Percentiles rank a stretch among this genome's conserved stretches.
phyloP scores from a whole-genome alignment of 2,113 vertebrate species.

The Hypanus sabinus region DNA sequence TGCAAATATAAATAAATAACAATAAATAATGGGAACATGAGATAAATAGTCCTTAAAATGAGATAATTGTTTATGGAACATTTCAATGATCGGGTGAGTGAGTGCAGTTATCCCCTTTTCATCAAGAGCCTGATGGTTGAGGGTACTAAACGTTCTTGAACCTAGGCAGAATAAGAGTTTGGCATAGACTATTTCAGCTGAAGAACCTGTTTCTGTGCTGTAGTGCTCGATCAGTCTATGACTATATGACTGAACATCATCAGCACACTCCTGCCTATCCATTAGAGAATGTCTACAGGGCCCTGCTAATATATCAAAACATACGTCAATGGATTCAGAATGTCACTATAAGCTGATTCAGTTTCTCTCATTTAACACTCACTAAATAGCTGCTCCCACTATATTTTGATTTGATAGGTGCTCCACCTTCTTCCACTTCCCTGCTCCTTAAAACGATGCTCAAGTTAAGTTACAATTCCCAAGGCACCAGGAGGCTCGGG shows the following conservation, averaged over 20 bases:
- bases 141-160: no score
- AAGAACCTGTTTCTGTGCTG: no score
- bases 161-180: no score
- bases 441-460: background rate
- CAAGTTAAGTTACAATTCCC: background rate
- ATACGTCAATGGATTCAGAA: background rate
- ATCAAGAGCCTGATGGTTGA: no score
- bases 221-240: no score
- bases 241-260: background rate
- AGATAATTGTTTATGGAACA: no score
- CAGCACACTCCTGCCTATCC: background rate
- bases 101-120: no score
- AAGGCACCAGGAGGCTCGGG: background rate
- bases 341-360: background rate
- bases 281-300: background rate
- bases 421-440: background rate
- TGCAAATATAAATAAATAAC: no score
- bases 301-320: background rate
- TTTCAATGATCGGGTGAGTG: no score
- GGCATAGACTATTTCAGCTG: no score
- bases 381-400: background rate
- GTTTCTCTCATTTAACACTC: background rate
- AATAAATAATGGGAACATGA: no score
- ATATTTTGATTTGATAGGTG: background rate
- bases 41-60: no score